Conservation (phyloP, 2,888 invertebrate genomes). For the Parnassius smintheus region DNA sequence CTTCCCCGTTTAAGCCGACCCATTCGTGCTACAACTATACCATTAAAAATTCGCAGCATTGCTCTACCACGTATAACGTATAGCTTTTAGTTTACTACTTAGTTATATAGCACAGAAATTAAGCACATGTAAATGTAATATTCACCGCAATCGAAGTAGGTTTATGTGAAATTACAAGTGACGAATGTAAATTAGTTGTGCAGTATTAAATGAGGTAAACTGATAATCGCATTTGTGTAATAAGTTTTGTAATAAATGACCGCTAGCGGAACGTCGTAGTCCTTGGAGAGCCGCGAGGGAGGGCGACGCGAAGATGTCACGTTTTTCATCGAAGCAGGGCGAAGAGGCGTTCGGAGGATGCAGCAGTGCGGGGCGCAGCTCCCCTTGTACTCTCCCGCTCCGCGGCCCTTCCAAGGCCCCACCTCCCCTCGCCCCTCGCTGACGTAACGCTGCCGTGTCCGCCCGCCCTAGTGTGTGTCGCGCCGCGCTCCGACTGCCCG, state of each 20-base stretch:
- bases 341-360: slow-evolving; percentile 72
- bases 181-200: slow-evolving; percentile 1
- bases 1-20: too few relatives aligned
- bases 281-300: slow-evolving; percentile 36
- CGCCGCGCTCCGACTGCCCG: slow-evolving; percentile 73
- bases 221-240: slow-evolving; percentile 44
- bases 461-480: slow-evolving; percentile 78
- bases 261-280: slow-evolving; percentile 25
- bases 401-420: slow-evolving; percentile 44
- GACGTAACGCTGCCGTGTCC: slow-evolving; percentile 77
- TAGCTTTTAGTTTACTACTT: too few relatives aligned
- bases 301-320: slow-evolving; percentile 57
- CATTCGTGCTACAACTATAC: too few relatives aligned
- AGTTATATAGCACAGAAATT: too few relatives aligned
- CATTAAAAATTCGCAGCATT: too few relatives aligned
- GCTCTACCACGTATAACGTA: too few relatives aligned
- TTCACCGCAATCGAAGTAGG: neutral
- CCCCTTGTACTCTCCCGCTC: slow-evolving; percentile 35
- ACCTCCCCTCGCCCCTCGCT: slow-evolving; percentile 62
- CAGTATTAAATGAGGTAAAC: neutral
- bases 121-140: neutral
- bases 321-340: slow-evolving; percentile 66
- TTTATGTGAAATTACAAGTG: neutral
- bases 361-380: slow-evolving; percentile 69
- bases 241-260: slow-evolving; percentile 41